Base-by-base conservation (phyloP, 2,113 vertebrate species). In the Cavia porcellus region DNA sequence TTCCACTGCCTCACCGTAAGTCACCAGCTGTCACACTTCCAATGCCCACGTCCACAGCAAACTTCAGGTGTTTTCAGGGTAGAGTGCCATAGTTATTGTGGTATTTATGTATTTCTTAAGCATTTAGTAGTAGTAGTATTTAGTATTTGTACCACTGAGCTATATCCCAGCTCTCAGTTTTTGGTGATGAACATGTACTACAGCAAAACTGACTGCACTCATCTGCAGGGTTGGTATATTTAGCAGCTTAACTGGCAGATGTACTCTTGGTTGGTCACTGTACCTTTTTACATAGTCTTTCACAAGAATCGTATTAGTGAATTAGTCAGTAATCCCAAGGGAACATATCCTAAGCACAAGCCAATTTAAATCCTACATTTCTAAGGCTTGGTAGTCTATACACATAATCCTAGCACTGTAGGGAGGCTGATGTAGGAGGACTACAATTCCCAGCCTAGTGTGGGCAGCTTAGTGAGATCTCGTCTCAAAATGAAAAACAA, bases 261-360 rank as follows among this genome's bases (percentile, higher is more conserved):
- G 32, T 24, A 62, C 57, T 64, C 9, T 83, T 61, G 86, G 72
- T 55, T 92, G 74, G 82, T 85, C n/a, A 8, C 52, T 79, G 52
- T 68, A 75, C 87, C 42, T 74, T 91, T 74, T 86, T 55, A 61
- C 64, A 45, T 80, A 38, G 25, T 64, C 25, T 80, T 96, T 95
- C 75, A 88, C 52, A 74, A 96, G 61, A 94, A 75, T 59, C 32
- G 7, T n/a, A 47, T 83, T 92, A 90, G 84, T 79, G 64, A 81
- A 86, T 79, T 70, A 57, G 81, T 85, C 59, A n/a, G n/a, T 59
- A 93, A 85, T 14, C 52, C 64, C 66, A 85, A 35, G n/a, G 11
- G 14, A 95, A 93, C 24, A 59, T 74, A 59, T 24, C 85, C 24
- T 32, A 93, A n/a, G 24, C 19, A 55, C 6, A 7, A 62, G 57